Conservation (phyloP, 2,888 invertebrate species). For the Doris montereyensis region DNA sequence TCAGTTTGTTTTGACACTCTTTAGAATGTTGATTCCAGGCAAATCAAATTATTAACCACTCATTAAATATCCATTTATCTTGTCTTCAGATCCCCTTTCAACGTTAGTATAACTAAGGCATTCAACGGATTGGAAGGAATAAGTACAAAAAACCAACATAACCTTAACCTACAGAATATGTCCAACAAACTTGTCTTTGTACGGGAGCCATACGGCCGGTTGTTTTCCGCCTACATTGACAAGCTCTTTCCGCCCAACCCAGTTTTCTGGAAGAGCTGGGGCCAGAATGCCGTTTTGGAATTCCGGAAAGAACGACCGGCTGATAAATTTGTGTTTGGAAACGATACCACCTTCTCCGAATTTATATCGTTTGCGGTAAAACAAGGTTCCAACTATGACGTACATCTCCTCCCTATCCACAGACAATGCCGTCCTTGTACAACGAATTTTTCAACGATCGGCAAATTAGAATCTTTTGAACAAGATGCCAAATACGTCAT, state of each 20-base stretch:
- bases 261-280: conserved; percentile 44
- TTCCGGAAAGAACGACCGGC: conserved; percentile 37
- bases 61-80: no score
- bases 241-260: conserved; percentile 49
- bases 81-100: conserved; percentile 22
- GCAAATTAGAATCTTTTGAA: conserved; percentile 40
- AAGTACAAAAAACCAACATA: neutral
- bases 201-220: conserved; percentile 32
- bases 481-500: conserved; percentile 27
- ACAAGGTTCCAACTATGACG: conserved; percentile 11
- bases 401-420: conserved; percentile 24
- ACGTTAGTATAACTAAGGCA: conserved; percentile 1
- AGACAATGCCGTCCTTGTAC: conserved; percentile 37
- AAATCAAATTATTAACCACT: no score
- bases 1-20: no score
- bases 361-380: conserved; percentile 45
- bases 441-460: conserved; percentile 38
- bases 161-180: neutral
- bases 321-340: conserved; percentile 41
- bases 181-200: conserved; percentile 25
- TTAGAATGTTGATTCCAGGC: no score
- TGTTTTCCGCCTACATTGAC: conserved; percentile 48
- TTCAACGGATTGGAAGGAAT: neutral
- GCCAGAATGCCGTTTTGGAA: conserved; percentile 32
- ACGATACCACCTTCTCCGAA: conserved; percentile 49